These are phyloP conservation scores for Ephestia elutella DNA, from an alignment of 1,140 invertebrate species.

Conservation along the genomic window DNA sequence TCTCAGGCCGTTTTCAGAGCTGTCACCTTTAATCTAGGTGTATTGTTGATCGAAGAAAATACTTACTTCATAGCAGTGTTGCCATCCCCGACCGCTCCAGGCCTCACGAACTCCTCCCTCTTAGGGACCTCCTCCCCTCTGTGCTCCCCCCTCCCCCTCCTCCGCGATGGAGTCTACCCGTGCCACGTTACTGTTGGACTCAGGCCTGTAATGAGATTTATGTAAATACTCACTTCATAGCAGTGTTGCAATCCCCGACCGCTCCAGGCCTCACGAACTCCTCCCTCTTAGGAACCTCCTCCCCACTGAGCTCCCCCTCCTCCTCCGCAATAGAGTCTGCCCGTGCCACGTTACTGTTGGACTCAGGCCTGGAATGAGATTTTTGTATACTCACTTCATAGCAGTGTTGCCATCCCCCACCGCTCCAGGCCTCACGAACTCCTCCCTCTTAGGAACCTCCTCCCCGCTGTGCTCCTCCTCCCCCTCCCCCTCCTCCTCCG, in stretches of 20 bases:
- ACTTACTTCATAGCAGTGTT: slow-evolving; percentile 33
- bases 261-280: slow-evolving; percentile 19
- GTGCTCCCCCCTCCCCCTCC: slow-evolving; percentile 50
- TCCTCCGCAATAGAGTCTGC: slow-evolving; percentile 70
- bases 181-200: slow-evolving; percentile 83
- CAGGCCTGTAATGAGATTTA: slow-evolving; percentile 86
- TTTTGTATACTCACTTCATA: slow-evolving; percentile 39
- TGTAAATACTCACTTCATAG: slow-evolving; percentile 37
- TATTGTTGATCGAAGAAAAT: too few species aligned
- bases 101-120: slow-evolving; percentile 15
- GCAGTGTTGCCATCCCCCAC: slow-evolving; percentile 22
- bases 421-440: slow-evolving; percentile 19
- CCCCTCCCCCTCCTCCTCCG: slow-evolving; percentile 58
- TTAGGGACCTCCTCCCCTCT: not conserved
- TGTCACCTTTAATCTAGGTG: too few species aligned
- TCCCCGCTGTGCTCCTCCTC: slow-evolving; percentile 9
- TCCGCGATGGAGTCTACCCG: slow-evolving; percentile 62
- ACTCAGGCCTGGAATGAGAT: slow-evolving; percentile 86
- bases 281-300: not conserved
- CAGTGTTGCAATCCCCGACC: slow-evolving; percentile 20
- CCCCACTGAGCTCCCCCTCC: slow-evolving; percentile 23
- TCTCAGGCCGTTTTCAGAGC: too few species aligned
- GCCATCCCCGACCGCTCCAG: slow-evolving; percentile 22
- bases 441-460: not conserved
- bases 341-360: slow-evolving; percentile 80